These are phyloP conservation scores for Colossoma macropomum DNA, from an alignment of 2,113 vertebrate genomes.

Conservation along the genomic window DNA sequence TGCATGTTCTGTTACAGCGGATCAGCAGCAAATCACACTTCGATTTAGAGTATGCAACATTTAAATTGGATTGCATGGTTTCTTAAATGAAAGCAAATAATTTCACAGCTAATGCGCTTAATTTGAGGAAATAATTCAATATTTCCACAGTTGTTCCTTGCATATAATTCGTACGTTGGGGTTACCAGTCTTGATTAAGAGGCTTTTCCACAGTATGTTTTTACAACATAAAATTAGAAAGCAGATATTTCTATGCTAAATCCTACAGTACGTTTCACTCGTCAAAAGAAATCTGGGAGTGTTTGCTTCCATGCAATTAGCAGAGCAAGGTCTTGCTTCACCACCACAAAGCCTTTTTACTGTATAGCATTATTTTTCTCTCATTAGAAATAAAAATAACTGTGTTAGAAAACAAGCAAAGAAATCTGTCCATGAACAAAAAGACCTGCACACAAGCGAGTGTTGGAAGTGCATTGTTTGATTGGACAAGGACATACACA, in stretches of 20 bases:
- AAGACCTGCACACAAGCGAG: constrained; percentile 65
- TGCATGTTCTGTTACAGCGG: constrained; percentile 68
- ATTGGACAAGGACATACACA: constrained; percentile 65
- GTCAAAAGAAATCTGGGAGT: neutral
- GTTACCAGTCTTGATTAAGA: constrained; percentile 53
- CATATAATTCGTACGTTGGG: constrained; percentile 67
- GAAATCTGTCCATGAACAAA: constrained; percentile 8
- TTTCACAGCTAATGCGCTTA: constrained; percentile 77
- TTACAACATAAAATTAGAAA: constrained; percentile 53
- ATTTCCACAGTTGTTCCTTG: constrained; percentile 73
- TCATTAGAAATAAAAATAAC: constrained; percentile 24
- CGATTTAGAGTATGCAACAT: constrained; percentile 59
- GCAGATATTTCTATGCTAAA: constrained; percentile 40
- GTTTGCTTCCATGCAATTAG: constrained; percentile 33
- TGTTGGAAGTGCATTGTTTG: constrained; percentile 70
- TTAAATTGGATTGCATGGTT: constrained; percentile 72
- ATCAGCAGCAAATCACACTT: constrained; percentile 70
- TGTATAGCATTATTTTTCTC: neutral
- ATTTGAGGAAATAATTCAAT: constrained; percentile 75
- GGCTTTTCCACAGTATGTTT: constrained; percentile 50
- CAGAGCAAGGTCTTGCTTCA: neutral
- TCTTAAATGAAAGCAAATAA: constrained; percentile 78
- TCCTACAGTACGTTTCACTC: constrained; percentile 2
- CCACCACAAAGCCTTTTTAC: neutral
- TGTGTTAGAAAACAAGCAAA: constrained; percentile 33